Base-by-base conservation (phyloP, 2,888 invertebrate species). In the Oasisia sp. region DNA sequence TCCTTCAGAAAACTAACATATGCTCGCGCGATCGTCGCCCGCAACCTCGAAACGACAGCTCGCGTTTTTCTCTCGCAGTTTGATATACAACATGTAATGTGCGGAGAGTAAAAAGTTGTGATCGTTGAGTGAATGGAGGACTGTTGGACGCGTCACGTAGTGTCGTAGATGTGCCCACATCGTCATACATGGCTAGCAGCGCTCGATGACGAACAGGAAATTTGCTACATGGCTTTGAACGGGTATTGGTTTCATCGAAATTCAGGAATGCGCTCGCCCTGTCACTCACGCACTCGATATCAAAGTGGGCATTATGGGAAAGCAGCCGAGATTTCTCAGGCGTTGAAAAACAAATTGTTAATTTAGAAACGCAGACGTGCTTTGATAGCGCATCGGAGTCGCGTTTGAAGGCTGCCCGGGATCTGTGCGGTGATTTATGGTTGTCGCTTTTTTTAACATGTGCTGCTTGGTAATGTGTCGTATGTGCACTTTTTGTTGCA, bases 301-400 rank as follows among this genome's bases (percentile, higher is more conserved):
- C 74, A 74, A 74, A 74, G 74, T 74, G 74, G 74, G 74, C 74
- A 74, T 74, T 74, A 74, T 74, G 14, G 74, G 74, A 74, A 27
- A 74, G 27, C 27, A 74, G n/a, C 74, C 74, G n/a, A 74, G 74
- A 74, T 74, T 74, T 74, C 74, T 74, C 74, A 74, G 74, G 74
- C 74, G 74, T 74, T 74, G 74, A 74, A 74, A 74, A 74, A 74
- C 74, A 74, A 74, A 74, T 74, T 74, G 74, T 74, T 74, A 74
- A 74, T 74, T 74, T 74, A 74, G 74, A 74, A 74, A 74, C 11
- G 74, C 19, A 5, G 74, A 74, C 74, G 74, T 74, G 74, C 74
- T 74, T 74, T 74, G 74, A 74, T 74, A 74, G 74, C 74, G 27
- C 74, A 74, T 74, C n/a, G 74, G 27, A 74, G 74, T 7, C 74